These are phyloP conservation scores for Gallinago jamesoni DNA, from an alignment of 2,113 vertebrate genomes.

Conservation along the genomic window DNA sequence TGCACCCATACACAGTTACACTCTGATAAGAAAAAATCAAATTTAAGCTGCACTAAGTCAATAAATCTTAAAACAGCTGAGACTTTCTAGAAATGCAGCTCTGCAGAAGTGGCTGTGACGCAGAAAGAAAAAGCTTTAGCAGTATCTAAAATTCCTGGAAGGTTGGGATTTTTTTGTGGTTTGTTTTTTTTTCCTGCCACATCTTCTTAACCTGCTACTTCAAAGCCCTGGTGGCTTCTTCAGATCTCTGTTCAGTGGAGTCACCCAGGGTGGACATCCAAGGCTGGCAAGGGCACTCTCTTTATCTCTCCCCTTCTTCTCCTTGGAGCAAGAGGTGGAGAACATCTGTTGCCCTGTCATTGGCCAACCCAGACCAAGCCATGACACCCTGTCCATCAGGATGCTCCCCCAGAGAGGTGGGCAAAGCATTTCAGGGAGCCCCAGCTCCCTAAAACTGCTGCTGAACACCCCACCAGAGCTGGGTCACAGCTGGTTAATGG, in stretches of 20 bases:
- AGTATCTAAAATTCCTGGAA: not conserved
- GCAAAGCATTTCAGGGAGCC: not conserved
- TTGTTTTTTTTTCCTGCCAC: not conserved
- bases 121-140: not conserved
- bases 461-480: rapidly evolving
- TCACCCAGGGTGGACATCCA: rapidly evolving
- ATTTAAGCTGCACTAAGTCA: not conserved
- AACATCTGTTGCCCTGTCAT: too few species aligned
- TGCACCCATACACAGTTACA: rapidly evolving
- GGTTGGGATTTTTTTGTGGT: not conserved
- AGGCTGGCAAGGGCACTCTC: not conserved
- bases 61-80: not conserved
- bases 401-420: not conserved
- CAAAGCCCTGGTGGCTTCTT: not conserved
- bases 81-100: not conserved
- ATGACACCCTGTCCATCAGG: not conserved
- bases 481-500: rapidly evolving
- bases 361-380: too few species aligned
- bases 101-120: not conserved
- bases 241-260: rapidly evolving
- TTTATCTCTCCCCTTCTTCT: too few species aligned
- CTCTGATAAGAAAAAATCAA: not conserved
- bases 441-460: rapidly evolving
- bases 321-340: too few species aligned
- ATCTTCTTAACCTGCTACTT: not conserved